Evolutionary conservation across 2,888 invertebrate genomes (phyloP).

Genomic region (Caenorhabditis doughertyi): DNA sequence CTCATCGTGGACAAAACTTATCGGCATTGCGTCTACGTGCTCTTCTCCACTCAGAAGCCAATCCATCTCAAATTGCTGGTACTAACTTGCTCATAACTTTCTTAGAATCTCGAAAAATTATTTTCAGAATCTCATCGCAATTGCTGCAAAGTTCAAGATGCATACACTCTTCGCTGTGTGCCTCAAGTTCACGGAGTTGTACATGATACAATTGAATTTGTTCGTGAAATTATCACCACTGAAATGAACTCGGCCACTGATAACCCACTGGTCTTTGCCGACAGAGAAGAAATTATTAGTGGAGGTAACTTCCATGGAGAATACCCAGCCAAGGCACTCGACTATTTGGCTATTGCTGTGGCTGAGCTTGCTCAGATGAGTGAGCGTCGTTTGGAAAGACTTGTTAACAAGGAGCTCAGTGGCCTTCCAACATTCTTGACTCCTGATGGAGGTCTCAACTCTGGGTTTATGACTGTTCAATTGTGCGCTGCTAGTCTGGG

Average conservation of each 20-base stretch:
- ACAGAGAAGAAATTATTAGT: slow-evolving; percentile 86
- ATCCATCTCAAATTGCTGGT: slow-evolving; percentile 87
- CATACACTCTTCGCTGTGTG: slow-evolving; percentile 87
- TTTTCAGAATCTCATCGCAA: slow-evolving; percentile 86
- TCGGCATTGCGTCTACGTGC: slow-evolving; percentile 86
- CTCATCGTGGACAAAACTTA: slow-evolving; percentile 86
- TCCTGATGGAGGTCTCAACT: slow-evolving; percentile 87
- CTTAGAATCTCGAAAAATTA: background rate
- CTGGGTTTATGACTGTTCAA: slow-evolving; percentile 88
- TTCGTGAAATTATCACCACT: slow-evolving; percentile 85
- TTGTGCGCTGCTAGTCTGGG: slow-evolving; percentile 87
- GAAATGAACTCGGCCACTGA: slow-evolving; percentile 88
- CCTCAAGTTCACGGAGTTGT: slow-evolving; percentile 87
- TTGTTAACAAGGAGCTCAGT: slow-evolving; percentile 87
- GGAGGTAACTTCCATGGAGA: slow-evolving; percentile 88
- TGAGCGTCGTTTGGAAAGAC: slow-evolving; percentile 86
- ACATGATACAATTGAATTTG: slow-evolving; percentile 87
- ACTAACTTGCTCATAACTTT: slow-evolving; percentile 36
- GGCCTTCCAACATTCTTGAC: slow-evolving; percentile 87
- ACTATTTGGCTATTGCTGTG: slow-evolving; percentile 87
- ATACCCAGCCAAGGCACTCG: slow-evolving; percentile 87
- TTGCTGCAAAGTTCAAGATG: slow-evolving; percentile 87
- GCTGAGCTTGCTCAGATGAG: slow-evolving; percentile 87
- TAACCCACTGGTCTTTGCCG: slow-evolving; percentile 86
- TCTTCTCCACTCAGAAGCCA: slow-evolving; percentile 86